These are phyloP conservation scores for Amaurobius ferox DNA, from an alignment of 2,888 invertebrate species.

Conservation along the genomic window DNA sequence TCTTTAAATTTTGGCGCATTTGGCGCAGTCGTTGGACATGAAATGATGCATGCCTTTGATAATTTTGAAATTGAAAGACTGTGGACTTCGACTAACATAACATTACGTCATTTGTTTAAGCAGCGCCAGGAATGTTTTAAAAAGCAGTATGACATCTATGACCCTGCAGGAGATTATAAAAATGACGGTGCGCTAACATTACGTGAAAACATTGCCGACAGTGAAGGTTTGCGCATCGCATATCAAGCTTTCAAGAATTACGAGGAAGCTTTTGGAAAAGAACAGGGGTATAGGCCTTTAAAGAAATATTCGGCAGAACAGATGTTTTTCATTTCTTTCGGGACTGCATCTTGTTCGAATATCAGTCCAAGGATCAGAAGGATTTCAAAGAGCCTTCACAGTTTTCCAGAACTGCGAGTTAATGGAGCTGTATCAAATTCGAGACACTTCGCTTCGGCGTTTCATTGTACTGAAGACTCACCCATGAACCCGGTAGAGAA, in stretches of 20 bases:
- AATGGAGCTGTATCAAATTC: slow-evolving; percentile 82
- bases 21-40: slow-evolving; percentile 70
- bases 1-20: slow-evolving; percentile 69
- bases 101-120: slow-evolving; percentile 97
- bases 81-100: too few species aligned
- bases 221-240: slow-evolving; percentile 92
- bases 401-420: slow-evolving; percentile 63
- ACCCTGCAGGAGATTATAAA: neutral
- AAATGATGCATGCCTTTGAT: slow-evolving; percentile 71
- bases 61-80: slow-evolving; percentile 77
- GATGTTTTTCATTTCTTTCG: slow-evolving; percentile 77
- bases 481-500: slow-evolving; percentile 83
- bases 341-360: slow-evolving; percentile 51
- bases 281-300: slow-evolving; percentile 85
- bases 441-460: slow-evolving; percentile 82
- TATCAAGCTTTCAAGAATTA: slow-evolving; percentile 80
- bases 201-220: slow-evolving; percentile 92
- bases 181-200: slow-evolving; percentile 85
- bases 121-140: slow-evolving; percentile 89
- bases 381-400: neutral
- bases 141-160: slow-evolving; percentile 83
- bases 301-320: slow-evolving; percentile 84
- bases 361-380: neutral
- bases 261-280: slow-evolving; percentile 77
- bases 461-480: slow-evolving; percentile 81